Evolutionary conservation across 2,113 vertebrate species (phyloP).

Genomic region (Triplophysa rosa): DNA sequence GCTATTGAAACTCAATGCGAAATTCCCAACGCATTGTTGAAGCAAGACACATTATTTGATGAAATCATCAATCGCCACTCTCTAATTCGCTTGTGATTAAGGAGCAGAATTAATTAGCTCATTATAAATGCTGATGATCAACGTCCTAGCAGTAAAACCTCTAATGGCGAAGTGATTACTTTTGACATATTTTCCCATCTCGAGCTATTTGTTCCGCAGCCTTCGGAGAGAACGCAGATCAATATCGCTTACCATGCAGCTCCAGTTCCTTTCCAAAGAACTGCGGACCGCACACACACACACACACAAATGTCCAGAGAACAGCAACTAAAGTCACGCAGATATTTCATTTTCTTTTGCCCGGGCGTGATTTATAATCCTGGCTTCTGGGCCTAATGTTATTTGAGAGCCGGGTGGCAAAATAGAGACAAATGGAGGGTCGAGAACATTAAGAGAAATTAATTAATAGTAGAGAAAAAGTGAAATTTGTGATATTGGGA

Average conservation of each 20-base stretch:
- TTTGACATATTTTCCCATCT: slow-evolving; percentile 38
- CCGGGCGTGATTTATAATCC: slow-evolving; percentile 14
- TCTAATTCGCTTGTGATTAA: slow-evolving; percentile 44
- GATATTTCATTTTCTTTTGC: slow-evolving; percentile 18
- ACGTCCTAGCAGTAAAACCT: slow-evolving; percentile 34
- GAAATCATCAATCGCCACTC: slow-evolving; percentile 36
- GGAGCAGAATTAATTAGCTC: slow-evolving; percentile 43
- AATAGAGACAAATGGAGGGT: slow-evolving; percentile 28
- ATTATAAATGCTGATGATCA: slow-evolving; percentile 46
- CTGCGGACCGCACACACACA: slow-evolving; percentile 1
- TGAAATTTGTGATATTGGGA: slow-evolving; percentile 12
- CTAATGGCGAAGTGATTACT: slow-evolving; percentile 49
- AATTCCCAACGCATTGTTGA: slow-evolving; percentile 13
- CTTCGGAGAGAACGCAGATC: slow-evolving; percentile 33
- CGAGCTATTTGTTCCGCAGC: slow-evolving; percentile 38
- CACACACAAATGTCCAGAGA: background rate
- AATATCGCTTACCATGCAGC: slow-evolving; percentile 42
- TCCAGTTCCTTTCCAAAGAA: background rate
- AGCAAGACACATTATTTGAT: slow-evolving; percentile 24
- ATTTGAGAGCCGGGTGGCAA: slow-evolving; percentile 14
- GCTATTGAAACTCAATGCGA: slow-evolving; percentile 11
- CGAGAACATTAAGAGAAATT: slow-evolving; percentile 24
- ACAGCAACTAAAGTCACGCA: background rate
- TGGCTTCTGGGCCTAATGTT: slow-evolving; percentile 3
- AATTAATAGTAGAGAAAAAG: slow-evolving; percentile 22